Evolutionary conservation across 2,888 invertebrate genomes (phyloP), one percentile per base, ranked within the genome.

Genomic region (Tridacna crocea): DNA sequence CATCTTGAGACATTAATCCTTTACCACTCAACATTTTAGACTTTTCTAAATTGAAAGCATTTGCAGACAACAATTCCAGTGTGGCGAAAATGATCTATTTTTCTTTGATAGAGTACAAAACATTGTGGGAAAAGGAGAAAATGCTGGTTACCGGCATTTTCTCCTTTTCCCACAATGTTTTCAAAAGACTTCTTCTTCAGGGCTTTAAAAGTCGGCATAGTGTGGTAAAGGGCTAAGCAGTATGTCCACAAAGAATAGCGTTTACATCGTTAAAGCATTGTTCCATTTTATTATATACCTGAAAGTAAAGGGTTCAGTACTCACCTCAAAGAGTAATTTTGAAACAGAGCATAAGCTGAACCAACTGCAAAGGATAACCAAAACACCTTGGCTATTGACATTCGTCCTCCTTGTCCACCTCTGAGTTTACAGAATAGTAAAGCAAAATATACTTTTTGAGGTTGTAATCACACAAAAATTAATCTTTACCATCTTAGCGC

Each of bases 261-360:
- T n/a, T n/a, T n/a, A n/a, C n/a, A n/a, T n/a, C n/a, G n/a, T n/a
- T n/a, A n/a, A n/a, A n/a, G n/a, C n/a, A n/a, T n/a, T n/a, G n/a
- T n/a, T n/a, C n/a, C n/a, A n/a, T n/a, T n/a, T n/a, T n/a, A n/a
- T n/a, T n/a, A n/a, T n/a, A n/a, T n/a, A n/a, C n/a, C n/a, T n/a
- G n/a, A n/a, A n/a, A n/a, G n/a, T n/a, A n/a, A n/a, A n/a, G n/a
- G n/a, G n/a, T n/a, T n/a, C n/a, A n/a, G n/a, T 13, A 65, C 68
- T 68, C 27, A 68, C 68, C 68, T 68, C 10, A 68, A 22, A 47
- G 68, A 68, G 46, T 68, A 68, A 19, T 68, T 46, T 46, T 68
- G 68, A 68, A 68, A 68, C 17, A 68, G 46, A 10, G 46, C 68
- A 17, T 19, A 68, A 12, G n/a, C 68, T 17, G n/a, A n/a, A 15